Evolutionary conservation across 2,888 invertebrate species (phyloP).

Genomic region (Drosophila kanekoi): DNA sequence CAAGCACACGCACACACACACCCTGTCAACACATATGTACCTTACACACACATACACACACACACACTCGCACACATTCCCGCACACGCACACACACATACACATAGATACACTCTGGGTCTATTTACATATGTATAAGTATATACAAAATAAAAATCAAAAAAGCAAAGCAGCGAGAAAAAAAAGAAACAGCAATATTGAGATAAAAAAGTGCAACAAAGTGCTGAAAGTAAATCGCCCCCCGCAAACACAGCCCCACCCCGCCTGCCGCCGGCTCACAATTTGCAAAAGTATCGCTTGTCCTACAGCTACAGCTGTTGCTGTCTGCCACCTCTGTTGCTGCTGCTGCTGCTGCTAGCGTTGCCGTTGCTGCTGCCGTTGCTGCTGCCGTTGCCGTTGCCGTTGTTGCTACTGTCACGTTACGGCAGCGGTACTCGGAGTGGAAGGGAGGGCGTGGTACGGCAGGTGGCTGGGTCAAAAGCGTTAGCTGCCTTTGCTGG

Average conservation of each 20-base stretch:
- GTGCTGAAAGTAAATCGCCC: conserved; percentile 46
- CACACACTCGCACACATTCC: conserved; percentile 19
- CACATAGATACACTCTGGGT: conserved; percentile 59
- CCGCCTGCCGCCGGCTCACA: conserved; percentile 2
- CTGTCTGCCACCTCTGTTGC: conserved; percentile 33
- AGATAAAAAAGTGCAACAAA: conserved; percentile 65
- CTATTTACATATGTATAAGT: conserved; percentile 76
- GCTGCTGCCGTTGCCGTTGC: conserved; percentile 6
- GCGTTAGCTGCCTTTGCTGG: conserved; percentile 10
- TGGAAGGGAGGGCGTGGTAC: not conserved
- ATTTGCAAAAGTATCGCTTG: conserved; percentile 24
- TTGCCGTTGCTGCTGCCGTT: not conserved
- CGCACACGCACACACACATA: conserved; percentile 29
- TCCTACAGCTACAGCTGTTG: conserved; percentile 43
- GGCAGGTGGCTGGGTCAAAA: conserved; percentile 35
- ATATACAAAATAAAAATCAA: conserved; percentile 63
- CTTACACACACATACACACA: conserved; percentile 9
- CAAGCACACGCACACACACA: conserved; percentile 19
- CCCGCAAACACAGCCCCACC: conserved; percentile 16
- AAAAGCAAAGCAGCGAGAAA: conserved; percentile 31
- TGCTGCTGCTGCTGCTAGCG: conserved; percentile 10
- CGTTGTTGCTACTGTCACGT: not conserved
- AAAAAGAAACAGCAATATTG: conserved; percentile 52
- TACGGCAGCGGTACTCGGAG: not conserved
- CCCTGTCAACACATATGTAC: too few relatives aligned